Conservation (phyloP, 2,797 vertebrate genomes). For the Chloroceryle amazona region DNA sequence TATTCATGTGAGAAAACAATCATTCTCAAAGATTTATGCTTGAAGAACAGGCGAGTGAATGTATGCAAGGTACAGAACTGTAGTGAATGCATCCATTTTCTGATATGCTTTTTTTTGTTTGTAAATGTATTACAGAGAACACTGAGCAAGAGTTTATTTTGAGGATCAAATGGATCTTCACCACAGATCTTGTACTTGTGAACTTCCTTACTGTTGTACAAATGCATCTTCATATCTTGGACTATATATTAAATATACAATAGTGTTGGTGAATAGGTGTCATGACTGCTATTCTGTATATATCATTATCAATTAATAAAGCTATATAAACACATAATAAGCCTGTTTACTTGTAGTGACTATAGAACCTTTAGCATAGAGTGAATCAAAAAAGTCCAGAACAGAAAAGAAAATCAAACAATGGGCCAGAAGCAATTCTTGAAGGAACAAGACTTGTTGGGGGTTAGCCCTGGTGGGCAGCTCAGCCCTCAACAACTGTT, state of each 20-base stretch:
- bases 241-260: not conserved
- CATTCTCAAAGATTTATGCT: not conserved
- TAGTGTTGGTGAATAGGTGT: not conserved
- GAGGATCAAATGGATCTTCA: not conserved
- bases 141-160: not conserved
- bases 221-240: not conserved
- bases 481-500: not conserved
- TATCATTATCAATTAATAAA: not conserved
- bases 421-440: not conserved
- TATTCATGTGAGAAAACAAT: not conserved
- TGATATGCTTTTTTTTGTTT: not conserved
- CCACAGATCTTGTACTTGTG: not conserved
- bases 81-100: not conserved
- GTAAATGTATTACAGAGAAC: not conserved
- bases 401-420: not conserved
- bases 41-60: not conserved
- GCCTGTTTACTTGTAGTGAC: not conserved
- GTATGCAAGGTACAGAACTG: not conserved
- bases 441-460: not conserved
- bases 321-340: not conserved
- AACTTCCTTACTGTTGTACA: not conserved
- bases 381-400: not conserved
- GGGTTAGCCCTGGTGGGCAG: not conserved
- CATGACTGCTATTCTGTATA: not conserved
- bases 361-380: not conserved